phyloP scores from a whole-genome alignment of 2,888 invertebrate species.

The Apamea epomidion region DNA sequence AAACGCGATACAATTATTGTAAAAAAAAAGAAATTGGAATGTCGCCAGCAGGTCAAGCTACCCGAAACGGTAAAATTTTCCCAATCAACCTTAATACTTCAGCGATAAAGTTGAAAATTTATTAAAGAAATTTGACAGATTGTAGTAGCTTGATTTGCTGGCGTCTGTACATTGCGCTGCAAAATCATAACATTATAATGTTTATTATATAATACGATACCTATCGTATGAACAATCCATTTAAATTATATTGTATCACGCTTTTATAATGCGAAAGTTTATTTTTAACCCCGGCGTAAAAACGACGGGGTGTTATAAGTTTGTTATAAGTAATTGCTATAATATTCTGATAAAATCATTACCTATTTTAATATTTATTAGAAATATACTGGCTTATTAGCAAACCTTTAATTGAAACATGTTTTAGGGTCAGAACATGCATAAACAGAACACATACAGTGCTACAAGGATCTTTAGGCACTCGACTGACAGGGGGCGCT shows the following conservation, averaged over 20 bases:
- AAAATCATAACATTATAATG: neutral
- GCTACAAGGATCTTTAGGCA: neutral
- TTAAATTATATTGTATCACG: neutral
- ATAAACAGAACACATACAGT: neutral
- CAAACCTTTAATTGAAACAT: neutral
- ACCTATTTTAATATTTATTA: neutral
- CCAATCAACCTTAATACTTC: too few species aligned
- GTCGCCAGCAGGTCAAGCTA: neutral
- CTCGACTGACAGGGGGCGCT: neutral
- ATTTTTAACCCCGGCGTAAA: too few species aligned
- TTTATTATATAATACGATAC: neutral
- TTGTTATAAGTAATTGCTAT: too few species aligned
- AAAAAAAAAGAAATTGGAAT: neutral
- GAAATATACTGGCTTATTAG: neutral
- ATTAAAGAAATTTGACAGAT: too few species aligned
- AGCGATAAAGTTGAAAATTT: too few species aligned
- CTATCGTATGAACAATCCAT: neutral
- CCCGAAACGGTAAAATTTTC: too few species aligned
- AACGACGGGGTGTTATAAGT: too few species aligned
- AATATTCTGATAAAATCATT: too few species aligned
- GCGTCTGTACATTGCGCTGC: slow-evolving; percentile 9
- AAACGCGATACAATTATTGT: neutral
- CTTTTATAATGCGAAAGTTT: neutral
- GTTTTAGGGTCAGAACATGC: neutral
- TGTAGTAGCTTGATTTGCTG: too few species aligned